phyloP scores from a whole-genome alignment of 2,888 invertebrate species.

The Parascotia fuliginaria region DNA sequence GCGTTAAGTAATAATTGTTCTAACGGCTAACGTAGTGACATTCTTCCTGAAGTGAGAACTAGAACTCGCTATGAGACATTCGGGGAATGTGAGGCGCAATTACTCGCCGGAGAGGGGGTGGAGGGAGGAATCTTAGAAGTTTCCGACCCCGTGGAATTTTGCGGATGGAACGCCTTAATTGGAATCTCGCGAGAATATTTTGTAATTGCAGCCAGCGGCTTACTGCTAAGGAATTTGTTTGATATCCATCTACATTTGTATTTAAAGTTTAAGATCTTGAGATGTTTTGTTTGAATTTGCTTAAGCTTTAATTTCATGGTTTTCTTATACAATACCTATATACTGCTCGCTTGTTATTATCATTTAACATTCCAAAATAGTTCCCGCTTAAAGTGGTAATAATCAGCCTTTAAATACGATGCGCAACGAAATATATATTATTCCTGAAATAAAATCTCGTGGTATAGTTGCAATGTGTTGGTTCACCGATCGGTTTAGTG shows the following conservation, averaged over 20 bases:
- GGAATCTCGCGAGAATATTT: conserved; percentile 79
- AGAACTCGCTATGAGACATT: conserved; percentile 66
- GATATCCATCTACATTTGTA: conserved; percentile 35
- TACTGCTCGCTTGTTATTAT: not conserved
- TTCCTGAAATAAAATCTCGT: too few relatives aligned
- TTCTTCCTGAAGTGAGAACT: conserved; percentile 52
- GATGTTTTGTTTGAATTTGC: conserved; percentile 14
- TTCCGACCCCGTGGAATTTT: conserved; percentile 78
- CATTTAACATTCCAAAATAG: not conserved
- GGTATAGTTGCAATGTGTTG: too few relatives aligned
- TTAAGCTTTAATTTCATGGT: conserved; percentile 10
- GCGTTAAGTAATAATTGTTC: conserved; percentile 37
- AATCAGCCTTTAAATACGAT: too few relatives aligned
- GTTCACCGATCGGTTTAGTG: too few relatives aligned
- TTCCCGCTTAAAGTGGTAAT: too few relatives aligned
- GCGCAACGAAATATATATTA: too few relatives aligned
- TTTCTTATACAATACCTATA: not conserved
- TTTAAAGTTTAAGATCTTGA: conserved; percentile 24
- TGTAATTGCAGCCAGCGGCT: conserved; percentile 70
- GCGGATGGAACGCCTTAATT: conserved; percentile 83
- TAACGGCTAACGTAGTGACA: conserved; percentile 39
- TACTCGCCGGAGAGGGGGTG: conserved; percentile 46
- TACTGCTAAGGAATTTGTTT: conserved; percentile 40
- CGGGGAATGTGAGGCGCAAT: conserved; percentile 71
- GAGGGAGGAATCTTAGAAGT: conserved; percentile 67